Conservation (phyloP, 2,888 invertebrate genomes). For the Cheiracanthium punctorium region DNA sequence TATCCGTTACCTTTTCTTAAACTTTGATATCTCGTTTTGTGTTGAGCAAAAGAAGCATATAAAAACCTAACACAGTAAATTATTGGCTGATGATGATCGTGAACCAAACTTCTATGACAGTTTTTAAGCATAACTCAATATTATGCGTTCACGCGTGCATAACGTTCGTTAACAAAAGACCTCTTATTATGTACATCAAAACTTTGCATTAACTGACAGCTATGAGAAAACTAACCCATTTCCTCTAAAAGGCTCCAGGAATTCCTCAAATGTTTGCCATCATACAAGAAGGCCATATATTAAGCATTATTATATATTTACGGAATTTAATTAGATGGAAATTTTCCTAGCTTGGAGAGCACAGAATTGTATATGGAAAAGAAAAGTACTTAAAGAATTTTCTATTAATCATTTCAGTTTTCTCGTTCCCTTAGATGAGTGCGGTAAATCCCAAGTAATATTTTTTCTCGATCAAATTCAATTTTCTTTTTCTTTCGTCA, state of each 20-base stretch:
- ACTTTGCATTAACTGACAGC: background rate
- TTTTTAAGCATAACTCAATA: too few relatives aligned
- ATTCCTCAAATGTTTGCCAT: background rate
- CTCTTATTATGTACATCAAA: background rate
- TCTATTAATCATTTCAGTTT: background rate
- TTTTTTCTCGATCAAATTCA: background rate
- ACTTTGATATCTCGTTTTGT: too few relatives aligned
- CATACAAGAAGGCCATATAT: background rate
- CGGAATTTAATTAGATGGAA: background rate
- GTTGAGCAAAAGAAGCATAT: too few relatives aligned
- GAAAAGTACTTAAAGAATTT: background rate
- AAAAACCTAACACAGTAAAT: too few relatives aligned
- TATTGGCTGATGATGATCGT: too few relatives aligned
- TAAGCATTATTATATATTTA: background rate
- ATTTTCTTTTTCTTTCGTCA: background rate
- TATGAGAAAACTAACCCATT: background rate
- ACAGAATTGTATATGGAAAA: background rate
- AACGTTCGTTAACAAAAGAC: too few relatives aligned
- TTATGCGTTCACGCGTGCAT: too few relatives aligned
- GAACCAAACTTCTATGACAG: too few relatives aligned
- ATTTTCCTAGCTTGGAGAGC: background rate
- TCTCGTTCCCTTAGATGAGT: background rate
- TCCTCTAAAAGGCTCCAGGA: background rate
- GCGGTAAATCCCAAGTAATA: background rate
- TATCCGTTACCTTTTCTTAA: too few relatives aligned